Percentiles rank a stretch among this genome's conserved stretches.
phyloP scores from a whole-genome alignment of 2,113 vertebrate species.

The Petromus typicus region DNA sequence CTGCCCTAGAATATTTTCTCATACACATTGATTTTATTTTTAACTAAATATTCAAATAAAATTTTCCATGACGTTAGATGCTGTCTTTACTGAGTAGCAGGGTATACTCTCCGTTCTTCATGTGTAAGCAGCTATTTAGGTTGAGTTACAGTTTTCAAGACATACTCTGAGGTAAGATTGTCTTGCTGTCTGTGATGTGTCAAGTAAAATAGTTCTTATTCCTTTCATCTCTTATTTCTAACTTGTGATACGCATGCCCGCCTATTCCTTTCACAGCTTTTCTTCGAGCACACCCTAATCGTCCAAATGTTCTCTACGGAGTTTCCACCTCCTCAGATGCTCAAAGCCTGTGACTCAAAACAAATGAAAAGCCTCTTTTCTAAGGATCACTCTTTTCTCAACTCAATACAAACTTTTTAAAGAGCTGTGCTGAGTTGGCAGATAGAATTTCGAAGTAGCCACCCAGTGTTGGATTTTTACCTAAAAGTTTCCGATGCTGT shows the following conservation, averaged over 20 bases:
- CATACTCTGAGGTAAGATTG: conserved; percentile 71
- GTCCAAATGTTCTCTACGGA: conserved; percentile 83
- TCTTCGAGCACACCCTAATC: conserved; percentile 87
- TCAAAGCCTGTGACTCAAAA: conserved; percentile 4
- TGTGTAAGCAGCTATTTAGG: neutral
- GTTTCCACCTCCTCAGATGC: conserved; percentile 44
- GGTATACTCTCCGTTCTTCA: neutral
- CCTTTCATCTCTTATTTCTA: conserved; percentile 80
- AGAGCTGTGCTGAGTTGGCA: conserved; percentile 55
- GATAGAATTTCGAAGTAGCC: conserved; percentile 44
- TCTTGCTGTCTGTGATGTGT: conserved; percentile 72
- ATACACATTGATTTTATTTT: neutral
- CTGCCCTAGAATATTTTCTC: neutral
- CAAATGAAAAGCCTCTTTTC: neutral
- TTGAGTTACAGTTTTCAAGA: neutral
- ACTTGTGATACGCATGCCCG: conserved; percentile 88
- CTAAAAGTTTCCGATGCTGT: neutral
- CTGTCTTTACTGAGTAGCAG: neutral
- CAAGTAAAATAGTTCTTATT: conserved; percentile 79
- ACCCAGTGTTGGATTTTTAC: neutral
- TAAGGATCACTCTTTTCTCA: conserved; percentile 72
- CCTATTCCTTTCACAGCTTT: conserved; percentile 88
- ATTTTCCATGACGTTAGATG: conserved; percentile 3
- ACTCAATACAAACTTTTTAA: conserved; percentile 59
- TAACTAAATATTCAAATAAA: neutral